Percentiles rank a stretch among this genome's conserved stretches.
phyloP scores from a whole-genome alignment of 2,888 invertebrate genomes.

The Cryptocephalus primarius region DNA sequence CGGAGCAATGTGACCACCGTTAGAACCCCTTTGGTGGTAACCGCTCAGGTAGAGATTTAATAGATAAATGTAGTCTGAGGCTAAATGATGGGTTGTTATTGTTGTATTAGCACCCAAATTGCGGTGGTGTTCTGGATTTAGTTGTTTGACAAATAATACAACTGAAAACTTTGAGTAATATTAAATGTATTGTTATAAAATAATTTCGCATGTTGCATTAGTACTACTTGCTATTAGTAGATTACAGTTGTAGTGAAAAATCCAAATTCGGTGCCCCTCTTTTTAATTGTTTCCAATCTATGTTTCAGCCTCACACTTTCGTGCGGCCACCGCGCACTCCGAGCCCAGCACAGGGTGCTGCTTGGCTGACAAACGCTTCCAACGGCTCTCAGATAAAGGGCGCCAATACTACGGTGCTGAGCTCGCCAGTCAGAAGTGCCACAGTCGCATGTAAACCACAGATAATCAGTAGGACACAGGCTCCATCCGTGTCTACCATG shows the following conservation, averaged over 20 bases:
- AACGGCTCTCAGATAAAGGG: constrained; percentile 35
- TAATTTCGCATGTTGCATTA: too few species aligned
- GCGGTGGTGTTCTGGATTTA: too few species aligned
- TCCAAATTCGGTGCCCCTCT: too few species aligned
- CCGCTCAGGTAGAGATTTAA: constrained; percentile 21
- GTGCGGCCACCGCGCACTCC: constrained; percentile 34
- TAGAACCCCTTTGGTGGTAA: constrained; percentile 32
- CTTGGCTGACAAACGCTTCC: constrained; percentile 31
- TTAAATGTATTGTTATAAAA: background rate
- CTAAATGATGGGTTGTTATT: too few species aligned
- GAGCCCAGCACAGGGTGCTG: constrained; percentile 33
- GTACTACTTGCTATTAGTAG: too few species aligned
- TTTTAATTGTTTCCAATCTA: background rate
- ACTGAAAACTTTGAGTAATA: too few species aligned
- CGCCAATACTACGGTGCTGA: constrained; percentile 32
- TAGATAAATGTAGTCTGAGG: too few species aligned
- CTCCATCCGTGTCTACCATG: constrained; percentile 28
- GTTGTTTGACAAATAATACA: too few species aligned
- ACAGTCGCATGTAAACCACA: constrained; percentile 30
- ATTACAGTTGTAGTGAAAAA: too few species aligned
- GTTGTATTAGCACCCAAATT: too few species aligned
- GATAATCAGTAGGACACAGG: constrained; percentile 29
- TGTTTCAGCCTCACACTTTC: constrained; percentile 22
- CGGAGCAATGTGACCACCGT: constrained; percentile 48
- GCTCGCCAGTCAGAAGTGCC: constrained; percentile 32